Evolutionary conservation across 2,888 invertebrate genomes (phyloP).

Genomic region (Noctuana brunneofusca): DNA sequence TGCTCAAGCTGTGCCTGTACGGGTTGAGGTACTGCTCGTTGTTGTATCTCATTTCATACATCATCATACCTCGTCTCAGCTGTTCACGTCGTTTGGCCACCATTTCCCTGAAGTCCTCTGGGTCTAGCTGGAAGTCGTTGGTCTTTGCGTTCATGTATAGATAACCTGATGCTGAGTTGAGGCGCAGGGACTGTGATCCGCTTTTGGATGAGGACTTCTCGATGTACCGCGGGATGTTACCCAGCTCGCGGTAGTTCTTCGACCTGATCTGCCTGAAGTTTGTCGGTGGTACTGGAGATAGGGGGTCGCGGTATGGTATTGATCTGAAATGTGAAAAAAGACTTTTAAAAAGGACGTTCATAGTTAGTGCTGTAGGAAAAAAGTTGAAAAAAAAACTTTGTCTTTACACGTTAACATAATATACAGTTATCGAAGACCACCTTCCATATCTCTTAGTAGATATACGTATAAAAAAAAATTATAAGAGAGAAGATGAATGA

Average conservation of each 20-base stretch:
- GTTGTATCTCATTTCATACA: constrained; percentile 60
- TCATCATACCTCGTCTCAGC: constrained; percentile 68
- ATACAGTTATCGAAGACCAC: no score
- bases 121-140: constrained; percentile 76
- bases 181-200: constrained; percentile 68
- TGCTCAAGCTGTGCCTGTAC: constrained; percentile 59
- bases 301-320: constrained; percentile 70
- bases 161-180: constrained; percentile 78
- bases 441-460: no score
- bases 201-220: constrained; percentile 69
- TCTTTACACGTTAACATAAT: no score
- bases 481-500: no score
- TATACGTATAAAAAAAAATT: no score
- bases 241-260: constrained; percentile 62
- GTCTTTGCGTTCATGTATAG: constrained; percentile 77
- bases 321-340: constrained; percentile 64
- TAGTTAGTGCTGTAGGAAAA: no score
- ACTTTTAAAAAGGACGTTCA: no score
- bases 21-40: constrained; percentile 63
- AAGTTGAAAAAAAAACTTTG: neutral
- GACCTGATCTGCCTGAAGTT: constrained; percentile 68
- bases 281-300: constrained; percentile 72
- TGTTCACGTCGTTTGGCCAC: constrained; percentile 74
- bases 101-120: constrained; percentile 74
- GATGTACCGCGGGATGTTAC: constrained; percentile 69